Conservation (phyloP, 2,113 vertebrate genomes). For the Erythrocercus mccallii region DNA sequence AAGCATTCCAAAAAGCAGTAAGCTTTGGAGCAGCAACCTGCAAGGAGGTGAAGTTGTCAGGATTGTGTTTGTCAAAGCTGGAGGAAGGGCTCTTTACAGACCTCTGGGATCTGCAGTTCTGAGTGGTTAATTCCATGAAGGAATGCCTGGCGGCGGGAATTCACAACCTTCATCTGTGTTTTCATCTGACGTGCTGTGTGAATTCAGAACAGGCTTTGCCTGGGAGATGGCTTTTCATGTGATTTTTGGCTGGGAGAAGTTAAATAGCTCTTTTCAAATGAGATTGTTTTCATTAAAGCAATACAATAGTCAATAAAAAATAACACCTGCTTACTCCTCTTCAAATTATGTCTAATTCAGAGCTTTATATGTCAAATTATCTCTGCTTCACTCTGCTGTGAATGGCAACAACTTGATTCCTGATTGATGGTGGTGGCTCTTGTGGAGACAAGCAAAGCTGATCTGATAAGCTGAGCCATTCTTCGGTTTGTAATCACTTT, state of each 20-base stretch:
- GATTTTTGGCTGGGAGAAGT: background rate
- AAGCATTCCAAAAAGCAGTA: background rate
- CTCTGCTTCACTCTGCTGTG: constrained; percentile 23
- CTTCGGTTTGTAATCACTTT: constrained; percentile 25
- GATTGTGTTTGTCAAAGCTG: background rate
- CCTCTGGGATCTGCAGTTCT: background rate
- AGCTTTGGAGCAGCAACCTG: background rate
- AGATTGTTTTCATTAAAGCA: constrained; percentile 33
- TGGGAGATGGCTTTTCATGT: background rate
- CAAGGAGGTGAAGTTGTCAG: background rate
- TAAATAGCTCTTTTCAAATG: background rate
- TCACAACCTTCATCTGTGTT: background rate
- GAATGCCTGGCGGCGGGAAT: background rate
- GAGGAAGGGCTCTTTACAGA: background rate
- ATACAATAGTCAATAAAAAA: constrained; percentile 19
- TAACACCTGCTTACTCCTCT: constrained; percentile 43
- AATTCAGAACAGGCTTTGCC: background rate
- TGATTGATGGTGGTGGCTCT: constrained; percentile 47
- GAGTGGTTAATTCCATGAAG: background rate
- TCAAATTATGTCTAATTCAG: constrained; percentile 7
- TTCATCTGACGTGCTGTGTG: background rate
- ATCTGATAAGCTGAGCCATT: constrained; percentile 22
- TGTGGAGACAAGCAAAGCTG: constrained; percentile 30
- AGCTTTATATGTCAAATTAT: constrained; percentile 8
- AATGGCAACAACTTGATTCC: constrained; percentile 19